Evolutionary conservation across 2,888 invertebrate genomes (phyloP).

Genomic region (Pecten maximus): DNA sequence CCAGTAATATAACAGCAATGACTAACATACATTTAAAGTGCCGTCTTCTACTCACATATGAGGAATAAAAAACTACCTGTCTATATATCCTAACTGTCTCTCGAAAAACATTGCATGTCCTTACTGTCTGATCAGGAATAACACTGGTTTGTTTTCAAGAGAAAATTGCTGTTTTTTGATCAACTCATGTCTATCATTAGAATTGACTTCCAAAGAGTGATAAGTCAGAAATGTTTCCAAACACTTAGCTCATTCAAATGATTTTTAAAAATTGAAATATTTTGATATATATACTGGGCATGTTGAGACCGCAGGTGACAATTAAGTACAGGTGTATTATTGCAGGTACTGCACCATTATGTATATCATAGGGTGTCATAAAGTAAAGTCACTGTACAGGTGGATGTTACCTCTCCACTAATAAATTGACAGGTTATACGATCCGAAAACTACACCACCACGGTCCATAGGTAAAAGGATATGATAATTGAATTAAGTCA

Average conservation of each 20-base stretch:
- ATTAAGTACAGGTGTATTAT: background rate
- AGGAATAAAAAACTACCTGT: too few relatives aligned
- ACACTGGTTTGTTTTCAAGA: too few relatives aligned
- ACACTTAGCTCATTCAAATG: background rate
- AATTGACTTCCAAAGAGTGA: background rate
- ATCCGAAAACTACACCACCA: background rate
- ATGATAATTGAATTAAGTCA: background rate
- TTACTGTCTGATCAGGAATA: too few relatives aligned
- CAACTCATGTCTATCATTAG: too few relatives aligned
- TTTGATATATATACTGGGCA: background rate
- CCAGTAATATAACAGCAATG: too few relatives aligned
- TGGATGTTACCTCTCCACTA: background rate
- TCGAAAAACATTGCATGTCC: too few relatives aligned
- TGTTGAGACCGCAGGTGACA: background rate
- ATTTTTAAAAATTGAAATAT: background rate
- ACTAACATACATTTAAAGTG: too few relatives aligned
- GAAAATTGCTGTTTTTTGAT: too few relatives aligned
- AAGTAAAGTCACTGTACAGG: background rate
- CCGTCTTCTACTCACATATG: too few relatives aligned
- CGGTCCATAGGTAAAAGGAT: background rate
- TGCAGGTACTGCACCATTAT: background rate
- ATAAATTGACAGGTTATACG: slow-evolving; percentile 4
- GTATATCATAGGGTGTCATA: background rate
- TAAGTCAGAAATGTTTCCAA: background rate
- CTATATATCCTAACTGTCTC: too few relatives aligned